A percentile compares a stretch with the other conserved stretches of the same genome.
Conservation (phyloP, 2,113 vertebrate species). For the Triplophysa tibetana region DNA sequence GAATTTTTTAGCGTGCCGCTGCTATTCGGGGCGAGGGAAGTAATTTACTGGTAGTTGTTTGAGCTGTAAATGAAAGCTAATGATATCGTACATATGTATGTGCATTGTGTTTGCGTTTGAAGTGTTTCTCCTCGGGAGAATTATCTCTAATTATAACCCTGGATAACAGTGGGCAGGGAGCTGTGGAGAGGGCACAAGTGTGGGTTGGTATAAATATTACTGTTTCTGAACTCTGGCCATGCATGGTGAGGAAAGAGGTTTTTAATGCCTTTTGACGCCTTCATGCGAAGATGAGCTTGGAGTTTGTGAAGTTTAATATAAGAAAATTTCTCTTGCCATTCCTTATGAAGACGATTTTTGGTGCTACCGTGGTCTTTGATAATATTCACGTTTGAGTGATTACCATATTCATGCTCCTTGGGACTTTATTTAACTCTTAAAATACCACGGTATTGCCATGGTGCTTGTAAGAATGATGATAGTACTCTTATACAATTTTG, state of each 20-base stretch:
- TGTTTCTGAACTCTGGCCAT: constrained; percentile 30
- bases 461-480: no score
- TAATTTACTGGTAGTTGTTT: constrained; percentile 29
- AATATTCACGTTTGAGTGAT: no score
- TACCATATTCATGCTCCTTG: no score
- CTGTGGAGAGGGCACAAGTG: constrained; percentile 3
- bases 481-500: no score
- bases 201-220: constrained; percentile 24
- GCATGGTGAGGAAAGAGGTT: neutral
- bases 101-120: constrained; percentile 44
- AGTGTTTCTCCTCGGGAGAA: constrained; percentile 45
- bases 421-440: no score
- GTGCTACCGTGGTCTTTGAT: no score
- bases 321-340: neutral
- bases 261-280: constrained; percentile 12
- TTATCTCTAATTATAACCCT: constrained; percentile 42
- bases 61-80: constrained; percentile 51
- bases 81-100: constrained; percentile 49
- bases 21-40: constrained; percentile 22
- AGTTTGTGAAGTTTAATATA: neutral
- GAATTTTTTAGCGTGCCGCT: constrained; percentile 25
- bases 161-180: constrained; percentile 19
- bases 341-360: no score
- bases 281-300: constrained; percentile 17
- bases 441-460: no score